Conservation (phyloP, 2,113 vertebrate species). For the Saccopteryx leptura region DNA sequence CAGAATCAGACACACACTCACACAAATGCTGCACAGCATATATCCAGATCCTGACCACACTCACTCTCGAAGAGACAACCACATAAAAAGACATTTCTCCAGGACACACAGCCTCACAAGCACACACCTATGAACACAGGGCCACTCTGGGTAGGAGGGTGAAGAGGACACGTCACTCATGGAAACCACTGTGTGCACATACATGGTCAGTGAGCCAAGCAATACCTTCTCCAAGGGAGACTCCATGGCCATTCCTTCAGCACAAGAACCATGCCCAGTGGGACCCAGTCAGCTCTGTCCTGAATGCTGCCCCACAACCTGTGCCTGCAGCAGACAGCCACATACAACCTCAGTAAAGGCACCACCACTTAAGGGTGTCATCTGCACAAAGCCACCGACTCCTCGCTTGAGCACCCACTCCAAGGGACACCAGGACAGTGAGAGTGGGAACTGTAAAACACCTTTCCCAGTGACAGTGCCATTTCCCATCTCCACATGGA, state of each 20-base stretch:
- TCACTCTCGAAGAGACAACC: too few relatives aligned
- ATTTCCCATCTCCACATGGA: neutral
- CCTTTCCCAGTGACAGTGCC: accelerated
- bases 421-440: neutral
- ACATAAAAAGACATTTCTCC: too few relatives aligned
- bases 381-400: neutral
- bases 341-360: neutral
- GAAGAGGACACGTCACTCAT: too few relatives aligned
- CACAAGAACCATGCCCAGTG: too few relatives aligned
- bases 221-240: too few relatives aligned
- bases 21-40: too few relatives aligned
- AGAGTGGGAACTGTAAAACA: neutral
- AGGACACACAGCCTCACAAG: neutral
- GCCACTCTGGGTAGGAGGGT: neutral
- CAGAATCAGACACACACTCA: neutral
- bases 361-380: neutral
- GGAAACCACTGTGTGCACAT: too few relatives aligned
- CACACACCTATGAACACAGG: neutral
- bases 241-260: too few relatives aligned
- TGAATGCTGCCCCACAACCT: neutral
- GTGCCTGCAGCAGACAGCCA: neutral
- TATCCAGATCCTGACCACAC: neutral
- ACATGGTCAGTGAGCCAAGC: too few relatives aligned
- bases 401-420: neutral
- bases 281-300: too few relatives aligned